Conservation (phyloP, 2,888 invertebrate species). For the Erannis defoliaria region DNA sequence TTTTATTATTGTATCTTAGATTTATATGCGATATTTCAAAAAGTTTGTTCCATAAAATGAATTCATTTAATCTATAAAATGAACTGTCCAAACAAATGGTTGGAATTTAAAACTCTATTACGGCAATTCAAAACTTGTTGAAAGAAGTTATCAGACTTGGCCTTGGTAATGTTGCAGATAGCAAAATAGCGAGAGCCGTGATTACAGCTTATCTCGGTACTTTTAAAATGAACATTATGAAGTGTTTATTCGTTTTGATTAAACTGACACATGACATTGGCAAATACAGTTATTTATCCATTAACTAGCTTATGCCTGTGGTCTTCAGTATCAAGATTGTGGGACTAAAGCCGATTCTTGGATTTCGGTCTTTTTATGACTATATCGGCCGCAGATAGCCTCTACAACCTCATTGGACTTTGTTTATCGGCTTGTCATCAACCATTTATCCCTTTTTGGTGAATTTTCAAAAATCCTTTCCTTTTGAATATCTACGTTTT, state of each 20-base stretch:
- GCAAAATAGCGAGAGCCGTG: slow-evolving; percentile 41
- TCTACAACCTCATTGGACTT: too few species aligned
- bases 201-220: slow-evolving; percentile 37
- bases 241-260: slow-evolving; percentile 23
- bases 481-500: too few species aligned
- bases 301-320: background rate
- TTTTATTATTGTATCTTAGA: too few species aligned
- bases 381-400: too few species aligned
- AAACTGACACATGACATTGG: slow-evolving; percentile 1
- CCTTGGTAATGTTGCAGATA: slow-evolving; percentile 49
- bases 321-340: too few species aligned
- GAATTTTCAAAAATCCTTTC: too few species aligned
- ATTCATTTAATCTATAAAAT: slow-evolving; percentile 14
- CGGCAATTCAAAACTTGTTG: slow-evolving; percentile 33
- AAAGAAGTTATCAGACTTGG: slow-evolving; percentile 47
- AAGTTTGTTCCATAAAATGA: background rate
- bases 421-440: too few species aligned
- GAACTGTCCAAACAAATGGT: slow-evolving; percentile 30
- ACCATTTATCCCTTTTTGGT: too few species aligned
- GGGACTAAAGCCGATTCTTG: too few species aligned
- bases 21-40: slow-evolving; percentile 5
- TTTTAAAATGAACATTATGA: slow-evolving; percentile 20
- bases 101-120: slow-evolving; percentile 35
- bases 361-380: too few species aligned
- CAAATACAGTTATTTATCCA: background rate